Conservation (phyloP, 2,888 invertebrate species). For the Iphiclides podalirius region DNA sequence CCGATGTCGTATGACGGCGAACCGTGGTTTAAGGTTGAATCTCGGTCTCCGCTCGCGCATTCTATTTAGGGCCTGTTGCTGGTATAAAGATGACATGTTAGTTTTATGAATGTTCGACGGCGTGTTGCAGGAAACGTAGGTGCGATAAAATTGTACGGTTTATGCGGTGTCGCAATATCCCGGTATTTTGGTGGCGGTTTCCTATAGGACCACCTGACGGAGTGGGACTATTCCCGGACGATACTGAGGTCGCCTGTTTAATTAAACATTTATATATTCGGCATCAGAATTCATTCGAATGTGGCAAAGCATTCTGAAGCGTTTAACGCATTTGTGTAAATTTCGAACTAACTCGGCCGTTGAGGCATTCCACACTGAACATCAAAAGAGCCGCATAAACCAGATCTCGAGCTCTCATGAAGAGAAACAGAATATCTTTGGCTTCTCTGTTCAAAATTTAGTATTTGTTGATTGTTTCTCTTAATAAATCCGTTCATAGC, state of each 20-base stretch:
- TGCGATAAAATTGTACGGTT: constrained; percentile 33
- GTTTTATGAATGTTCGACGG: constrained; percentile 28
- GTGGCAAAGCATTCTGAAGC: constrained; percentile 2
- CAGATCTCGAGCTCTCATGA: constrained; percentile 2
- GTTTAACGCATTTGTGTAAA: constrained; percentile 17
- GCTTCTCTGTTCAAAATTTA: neutral
- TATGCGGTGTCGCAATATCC: constrained; percentile 28
- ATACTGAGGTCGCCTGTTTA: neutral
- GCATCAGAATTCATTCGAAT: neutral
- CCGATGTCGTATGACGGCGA: constrained; percentile 38
- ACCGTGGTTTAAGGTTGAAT: constrained; percentile 44
- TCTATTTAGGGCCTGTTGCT: constrained; percentile 40
- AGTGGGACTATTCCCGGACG: constrained; percentile 9
- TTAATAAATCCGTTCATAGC: constrained; percentile 2
- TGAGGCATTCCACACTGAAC: constrained; percentile 13
- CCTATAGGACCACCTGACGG: constrained; percentile 21
- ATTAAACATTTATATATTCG: neutral
- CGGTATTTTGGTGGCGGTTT: constrained; percentile 20
- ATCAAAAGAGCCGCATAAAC: constrained; percentile 16
- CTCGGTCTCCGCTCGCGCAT: constrained; percentile 22
- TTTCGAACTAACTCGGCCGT: constrained; percentile 3
- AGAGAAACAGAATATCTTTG: constrained; percentile 9
- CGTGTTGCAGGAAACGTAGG: constrained; percentile 31
- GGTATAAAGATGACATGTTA: constrained; percentile 37
- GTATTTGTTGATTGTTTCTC: constrained; percentile 2